A percentile compares a stretch with the other conserved stretches of the same genome.
phyloP scores from a whole-genome alignment of 92 coral and sea anemone species.

The Siderastrea siderea region DNA sequence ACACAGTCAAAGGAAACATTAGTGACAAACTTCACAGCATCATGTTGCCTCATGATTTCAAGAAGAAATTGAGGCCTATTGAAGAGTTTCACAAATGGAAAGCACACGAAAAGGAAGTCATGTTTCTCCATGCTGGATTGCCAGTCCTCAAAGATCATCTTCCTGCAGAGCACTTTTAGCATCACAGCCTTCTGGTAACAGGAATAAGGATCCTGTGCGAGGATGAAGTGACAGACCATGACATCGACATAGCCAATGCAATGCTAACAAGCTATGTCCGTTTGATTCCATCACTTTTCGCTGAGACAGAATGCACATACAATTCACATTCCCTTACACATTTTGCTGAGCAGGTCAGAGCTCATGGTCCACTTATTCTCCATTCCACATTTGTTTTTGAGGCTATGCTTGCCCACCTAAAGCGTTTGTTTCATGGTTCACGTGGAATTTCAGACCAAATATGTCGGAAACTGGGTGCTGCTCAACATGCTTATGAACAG shows the following conservation, averaged over 20 bases:
- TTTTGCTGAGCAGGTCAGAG: constrained; percentile 73
- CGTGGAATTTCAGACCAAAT: constrained; percentile 83
- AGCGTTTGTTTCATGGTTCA: constrained; percentile 80
- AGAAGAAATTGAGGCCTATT: constrained; percentile 62
- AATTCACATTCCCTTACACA: constrained; percentile 74
- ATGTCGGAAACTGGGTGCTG: constrained; percentile 57
- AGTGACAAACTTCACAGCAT: constrained; percentile 24
- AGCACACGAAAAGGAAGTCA: constrained; percentile 75
- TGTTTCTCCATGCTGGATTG: constrained; percentile 77
- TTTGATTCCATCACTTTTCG: constrained; percentile 69
- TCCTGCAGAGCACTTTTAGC: constrained; percentile 67
- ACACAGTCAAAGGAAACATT: constrained; percentile 36
- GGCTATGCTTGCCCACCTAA: constrained; percentile 79
- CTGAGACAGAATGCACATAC: constrained; percentile 61
- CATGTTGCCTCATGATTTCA: constrained; percentile 79
- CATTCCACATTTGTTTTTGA: constrained; percentile 81
- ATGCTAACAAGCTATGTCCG: constrained; percentile 70
- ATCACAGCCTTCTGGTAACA: constrained; percentile 72
- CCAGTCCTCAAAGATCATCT: constrained; percentile 67
- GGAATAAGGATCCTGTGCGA: constrained; percentile 73
- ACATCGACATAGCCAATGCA: constrained; percentile 74
- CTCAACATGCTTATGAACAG: constrained; percentile 67
- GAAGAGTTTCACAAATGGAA: constrained; percentile 85
- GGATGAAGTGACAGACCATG: constrained; percentile 64
- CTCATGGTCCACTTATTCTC: constrained; percentile 74